Base-by-base conservation (phyloP, 2,888 invertebrate species). In the Stenoptilia bipunctidactyla region DNA sequence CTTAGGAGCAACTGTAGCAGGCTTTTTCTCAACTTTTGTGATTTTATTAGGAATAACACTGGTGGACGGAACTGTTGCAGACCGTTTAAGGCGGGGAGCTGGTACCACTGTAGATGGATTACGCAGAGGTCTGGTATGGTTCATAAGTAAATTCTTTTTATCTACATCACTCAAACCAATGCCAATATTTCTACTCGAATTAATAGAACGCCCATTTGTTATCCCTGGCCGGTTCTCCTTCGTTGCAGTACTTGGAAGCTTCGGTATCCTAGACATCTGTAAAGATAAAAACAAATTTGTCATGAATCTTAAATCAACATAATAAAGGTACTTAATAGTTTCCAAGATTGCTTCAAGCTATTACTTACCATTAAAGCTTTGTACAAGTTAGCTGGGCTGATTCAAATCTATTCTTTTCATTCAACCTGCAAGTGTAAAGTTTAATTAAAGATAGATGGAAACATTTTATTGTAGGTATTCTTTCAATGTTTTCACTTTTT, bases 231-330 rank as follows among this genome's bases (percentile, higher is more conserved):
- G 60, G 46, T 80, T 83, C 53, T 83, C 83, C 60, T 83, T 83
- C 15, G 66, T 44, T 27, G 61, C 51, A 13, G 53, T 48, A 25
- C 54, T 52, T 9, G 80, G 80, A 36, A 70, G 49, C 60, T 77
- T 82, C 4, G 83, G 77, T 61, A 80, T 82, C 55, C 74, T 69
- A 27, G 82, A 80, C 83, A 83, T 83, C 79, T 79, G 67, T 30
- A 76, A 65, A 15, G 36, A 43, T 40, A 13, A 40, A 36, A 15
- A 15, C 33, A 12, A 34, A 34, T 14, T n/a, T 5, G 27, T 27
- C 13, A 10, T n/a, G n/a, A n/a, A n/a, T n/a, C n/a, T n/a, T n/a
- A n/a, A n/a, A n/a, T n/a, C n/a, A n/a, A n/a, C n/a, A n/a, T n/a
- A n/a, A n/a, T n/a, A n/a, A n/a, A n/a, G n/a, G n/a, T n/a, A n/a